Evolutionary conservation across 2,888 invertebrate species (phyloP), one percentile per base, ranked within the genome.

Genomic region (Aphidoletes aphidimyza): DNA sequence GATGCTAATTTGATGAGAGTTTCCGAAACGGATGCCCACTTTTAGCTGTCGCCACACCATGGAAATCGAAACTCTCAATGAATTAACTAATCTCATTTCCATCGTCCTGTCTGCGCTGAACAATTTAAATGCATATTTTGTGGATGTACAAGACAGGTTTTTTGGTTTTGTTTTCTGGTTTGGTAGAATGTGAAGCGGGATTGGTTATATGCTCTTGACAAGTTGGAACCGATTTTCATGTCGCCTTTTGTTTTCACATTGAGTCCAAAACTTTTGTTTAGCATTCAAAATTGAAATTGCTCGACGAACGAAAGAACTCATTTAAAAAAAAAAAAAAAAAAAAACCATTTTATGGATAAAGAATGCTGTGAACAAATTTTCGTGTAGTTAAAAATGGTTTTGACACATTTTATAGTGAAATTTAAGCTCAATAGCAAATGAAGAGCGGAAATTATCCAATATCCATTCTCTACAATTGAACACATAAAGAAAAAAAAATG

Each of bases 401-500:
- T 69, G 69, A 69, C 69, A 69, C 69, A n/a, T 69, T 69, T 69
- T 26, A 30, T 69, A 69, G 30, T 69, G 69, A 69, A 69, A 69
- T 30, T 14, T 1, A 30, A 30, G 30, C 30, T 69, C 34, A 69
- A 54, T 54, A 54, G 54, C 54, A 22, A 69, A 69, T 69, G 69
- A 14, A 69, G 69, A 69, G 69, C 69, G 69, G 69, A 69, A 69
- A 69, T 69, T 69, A 69, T 69, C 34, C 69, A 69, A 30, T 69
- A 69, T 69, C 69, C n/a, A 30, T 69, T 5, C 34, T n/a, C 2
- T 30, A 69, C 69, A 69, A 69, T 69, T 69, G 30, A 69, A 30
- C 69, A 69, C 14, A 26, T 17, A 26, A 22, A 22, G 3, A 26
- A 54, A 26, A 26, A 54, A 54, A 54, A 54, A 26, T 11, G 14